Conservation (phyloP, 1,140 invertebrate genomes). For the Protaetia brevitarsis region DNA sequence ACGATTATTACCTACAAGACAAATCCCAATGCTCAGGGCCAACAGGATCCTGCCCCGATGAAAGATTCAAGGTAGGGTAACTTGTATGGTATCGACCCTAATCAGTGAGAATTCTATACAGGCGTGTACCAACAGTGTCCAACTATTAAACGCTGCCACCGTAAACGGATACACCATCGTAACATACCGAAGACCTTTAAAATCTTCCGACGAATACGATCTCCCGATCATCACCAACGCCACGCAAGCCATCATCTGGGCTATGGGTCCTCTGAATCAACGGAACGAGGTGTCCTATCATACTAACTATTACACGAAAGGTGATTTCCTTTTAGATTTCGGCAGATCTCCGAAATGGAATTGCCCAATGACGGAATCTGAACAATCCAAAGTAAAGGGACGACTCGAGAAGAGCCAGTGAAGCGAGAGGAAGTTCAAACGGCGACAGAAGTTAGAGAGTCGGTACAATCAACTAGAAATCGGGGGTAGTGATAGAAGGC, state of each 20-base stretch:
- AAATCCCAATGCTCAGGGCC: conserved; percentile 83
- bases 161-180: conserved; percentile 92
- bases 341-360: conserved; percentile 86
- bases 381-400: conserved; percentile 45
- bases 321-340: conserved; percentile 79
- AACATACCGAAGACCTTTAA: conserved; percentile 81
- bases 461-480: neutral
- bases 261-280: conserved; percentile 82
- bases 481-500: conserved; percentile 16
- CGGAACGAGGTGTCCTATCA: conserved; percentile 81
- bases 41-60: conserved; percentile 81
- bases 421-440: neutral
- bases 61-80: conserved; percentile 61
- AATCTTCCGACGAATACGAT: conserved; percentile 73
- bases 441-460: neutral
- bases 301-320: conserved; percentile 66
- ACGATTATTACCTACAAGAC: conserved; percentile 79
- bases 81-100: too few species aligned
- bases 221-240: conserved; percentile 68
- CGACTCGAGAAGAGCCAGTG: neutral
- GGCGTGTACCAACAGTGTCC: conserved; percentile 62
- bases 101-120: too few species aligned
- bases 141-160: conserved; percentile 79
- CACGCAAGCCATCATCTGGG: conserved; percentile 85
- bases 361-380: conserved; percentile 80